Conservation (phyloP, 2,113 vertebrate genomes). For the Egretta garzetta region DNA sequence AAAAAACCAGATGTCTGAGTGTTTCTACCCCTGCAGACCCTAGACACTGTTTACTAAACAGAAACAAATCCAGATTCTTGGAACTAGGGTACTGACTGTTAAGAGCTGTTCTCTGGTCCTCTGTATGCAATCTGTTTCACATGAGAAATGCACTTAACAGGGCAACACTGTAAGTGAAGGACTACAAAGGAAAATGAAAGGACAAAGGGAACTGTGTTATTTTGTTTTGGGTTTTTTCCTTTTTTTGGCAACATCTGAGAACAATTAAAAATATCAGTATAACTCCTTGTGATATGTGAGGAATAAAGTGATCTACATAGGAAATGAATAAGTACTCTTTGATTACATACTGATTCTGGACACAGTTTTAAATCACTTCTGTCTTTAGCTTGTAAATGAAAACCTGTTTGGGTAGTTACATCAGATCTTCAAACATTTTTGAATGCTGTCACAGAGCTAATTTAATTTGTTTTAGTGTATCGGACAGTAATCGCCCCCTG, state of each 20-base stretch:
- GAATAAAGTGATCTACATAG: neutral
- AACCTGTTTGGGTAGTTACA: neutral
- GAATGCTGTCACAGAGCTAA: neutral
- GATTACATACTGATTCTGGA: neutral
- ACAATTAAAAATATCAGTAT: neutral
- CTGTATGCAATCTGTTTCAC: neutral
- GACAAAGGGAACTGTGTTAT: neutral
- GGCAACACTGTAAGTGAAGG: neutral
- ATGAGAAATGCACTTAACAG: neutral
- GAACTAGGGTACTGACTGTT: neutral
- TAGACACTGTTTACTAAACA: constrained; percentile 69
- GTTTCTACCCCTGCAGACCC: constrained; percentile 44
- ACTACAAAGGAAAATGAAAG: neutral
- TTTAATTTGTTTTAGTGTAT: neutral
- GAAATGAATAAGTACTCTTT: neutral
- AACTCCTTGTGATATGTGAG: neutral
- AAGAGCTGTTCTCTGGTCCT: neutral
- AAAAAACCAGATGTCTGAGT: constrained; percentile 69
- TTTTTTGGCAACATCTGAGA: neutral
- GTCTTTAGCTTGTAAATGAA: neutral
- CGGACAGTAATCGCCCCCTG: neutral
- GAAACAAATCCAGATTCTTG: constrained; percentile 61
- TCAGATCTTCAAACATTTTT: neutral
- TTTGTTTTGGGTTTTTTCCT: neutral
- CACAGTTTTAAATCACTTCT: neutral